These are phyloP conservation scores for Meriones psammophilus DNA, from an alignment of 2,797 vertebrate genomes.

Conservation along the genomic window DNA sequence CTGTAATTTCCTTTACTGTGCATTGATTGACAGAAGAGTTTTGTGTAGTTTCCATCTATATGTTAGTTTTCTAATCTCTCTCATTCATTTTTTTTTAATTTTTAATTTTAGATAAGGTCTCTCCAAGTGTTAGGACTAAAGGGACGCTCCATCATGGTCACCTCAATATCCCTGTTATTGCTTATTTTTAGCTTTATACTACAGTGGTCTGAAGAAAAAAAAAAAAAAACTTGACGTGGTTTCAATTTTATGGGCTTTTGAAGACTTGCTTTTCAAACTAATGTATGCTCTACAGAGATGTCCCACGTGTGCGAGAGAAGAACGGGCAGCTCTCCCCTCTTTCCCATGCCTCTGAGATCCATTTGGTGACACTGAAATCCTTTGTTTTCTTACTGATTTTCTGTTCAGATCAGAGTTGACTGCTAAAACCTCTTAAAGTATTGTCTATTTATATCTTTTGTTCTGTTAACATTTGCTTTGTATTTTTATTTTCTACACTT, in stretches of 20 bases:
- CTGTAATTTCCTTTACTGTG: background rate
- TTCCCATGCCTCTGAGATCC: background rate
- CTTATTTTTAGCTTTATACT: background rate
- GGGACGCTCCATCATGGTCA: background rate
- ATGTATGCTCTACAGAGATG: background rate
- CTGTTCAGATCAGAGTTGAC: background rate
- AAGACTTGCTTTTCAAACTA: background rate
- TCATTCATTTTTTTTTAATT: no score
- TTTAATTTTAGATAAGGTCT: no score
- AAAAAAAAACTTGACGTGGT: background rate
- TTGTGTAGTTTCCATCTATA: background rate
- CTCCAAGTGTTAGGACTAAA: no score
- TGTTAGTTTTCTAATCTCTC: background rate
- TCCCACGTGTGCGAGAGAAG: background rate
- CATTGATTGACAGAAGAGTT: background rate
- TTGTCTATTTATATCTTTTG: background rate
- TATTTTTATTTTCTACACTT: background rate
- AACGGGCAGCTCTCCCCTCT: background rate
- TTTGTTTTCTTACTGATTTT: background rate
- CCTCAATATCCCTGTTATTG: background rate
- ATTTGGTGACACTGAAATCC: background rate
- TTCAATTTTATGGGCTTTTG: background rate
- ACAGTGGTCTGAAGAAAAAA: no score
- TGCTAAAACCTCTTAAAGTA: background rate
- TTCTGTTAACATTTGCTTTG: background rate